Evolutionary conservation across 2,113 vertebrate genomes (phyloP).

Genomic region (Chamaetylas fuelleborni): DNA sequence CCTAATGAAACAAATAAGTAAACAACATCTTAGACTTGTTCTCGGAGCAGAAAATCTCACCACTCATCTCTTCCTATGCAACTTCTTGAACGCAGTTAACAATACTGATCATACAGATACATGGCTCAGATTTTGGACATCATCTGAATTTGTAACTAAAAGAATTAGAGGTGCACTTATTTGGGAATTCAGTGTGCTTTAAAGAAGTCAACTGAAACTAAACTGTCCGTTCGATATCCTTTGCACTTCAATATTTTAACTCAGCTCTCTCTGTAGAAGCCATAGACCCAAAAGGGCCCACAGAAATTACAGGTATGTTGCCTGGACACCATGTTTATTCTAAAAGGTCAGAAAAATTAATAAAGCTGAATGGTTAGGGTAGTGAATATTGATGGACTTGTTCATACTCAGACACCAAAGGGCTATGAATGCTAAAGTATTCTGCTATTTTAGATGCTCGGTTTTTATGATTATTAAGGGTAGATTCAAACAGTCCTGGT

Average conservation of each 20-base stretch:
- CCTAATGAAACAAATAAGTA: background rate
- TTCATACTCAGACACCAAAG: background rate
- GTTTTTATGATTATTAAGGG: background rate
- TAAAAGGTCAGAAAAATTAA: background rate
- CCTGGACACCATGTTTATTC: background rate
- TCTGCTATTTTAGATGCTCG: background rate
- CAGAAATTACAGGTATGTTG: fast-evolving
- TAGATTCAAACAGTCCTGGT: background rate
- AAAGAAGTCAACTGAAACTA: background rate
- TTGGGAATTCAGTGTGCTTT: background rate
- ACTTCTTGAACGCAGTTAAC: background rate
- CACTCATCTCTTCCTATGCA: background rate
- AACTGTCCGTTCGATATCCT: background rate
- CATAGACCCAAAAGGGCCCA: background rate
- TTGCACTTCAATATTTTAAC: background rate
- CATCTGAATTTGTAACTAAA: background rate
- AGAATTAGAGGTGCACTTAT: background rate
- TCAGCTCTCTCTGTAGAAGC: background rate
- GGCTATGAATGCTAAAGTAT: background rate
- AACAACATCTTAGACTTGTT: background rate
- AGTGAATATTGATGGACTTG: background rate
- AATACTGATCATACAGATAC: background rate
- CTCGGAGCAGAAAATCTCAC: background rate
- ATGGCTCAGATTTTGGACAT: background rate
- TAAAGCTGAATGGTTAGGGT: background rate